These are phyloP conservation scores for Microcebus lehilahytsara DNA, from an alignment of 2,113 vertebrate species.

Conservation along the genomic window DNA sequence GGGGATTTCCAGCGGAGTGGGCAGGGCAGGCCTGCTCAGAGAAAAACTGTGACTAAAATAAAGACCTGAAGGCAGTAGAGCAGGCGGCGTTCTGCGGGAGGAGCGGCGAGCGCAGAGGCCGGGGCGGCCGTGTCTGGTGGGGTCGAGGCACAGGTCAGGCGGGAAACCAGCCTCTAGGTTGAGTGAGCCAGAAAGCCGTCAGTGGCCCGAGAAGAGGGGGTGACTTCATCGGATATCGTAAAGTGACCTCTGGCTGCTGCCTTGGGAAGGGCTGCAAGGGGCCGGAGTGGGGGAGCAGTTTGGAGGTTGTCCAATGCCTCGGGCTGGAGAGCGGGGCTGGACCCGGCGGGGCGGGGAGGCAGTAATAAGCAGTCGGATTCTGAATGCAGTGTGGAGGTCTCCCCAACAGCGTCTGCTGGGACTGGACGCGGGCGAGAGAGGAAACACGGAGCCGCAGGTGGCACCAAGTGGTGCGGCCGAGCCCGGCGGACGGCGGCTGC, in stretches of 20 bases:
- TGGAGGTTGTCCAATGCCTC: not conserved
- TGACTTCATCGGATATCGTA: accelerated
- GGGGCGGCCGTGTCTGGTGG: not conserved
- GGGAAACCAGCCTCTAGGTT: not conserved
- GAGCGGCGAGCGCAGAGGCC: not conserved
- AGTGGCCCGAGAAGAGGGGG: no score
- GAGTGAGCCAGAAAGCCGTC: not conserved
- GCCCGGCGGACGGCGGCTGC: accelerated
- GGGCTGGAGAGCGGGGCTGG: no score
- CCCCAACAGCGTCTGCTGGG: not conserved
- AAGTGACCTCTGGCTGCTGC: not conserved
- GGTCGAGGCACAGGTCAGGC: accelerated
- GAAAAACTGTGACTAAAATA: not conserved
- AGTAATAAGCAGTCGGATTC: not conserved
- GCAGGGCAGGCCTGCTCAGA: not conserved
- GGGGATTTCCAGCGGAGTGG: not conserved
- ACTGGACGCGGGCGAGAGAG: not conserved
- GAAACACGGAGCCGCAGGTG: not conserved
- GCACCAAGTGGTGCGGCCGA: not conserved
- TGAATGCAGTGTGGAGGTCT: not conserved
- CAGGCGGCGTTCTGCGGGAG: not conserved
- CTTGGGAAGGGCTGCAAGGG: not conserved
- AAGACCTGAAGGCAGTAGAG: not conserved
- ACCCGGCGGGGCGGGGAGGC: accelerated
- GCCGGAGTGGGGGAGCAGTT: not conserved